Evolutionary conservation across 1,140 invertebrate genomes (phyloP), one percentile per base, ranked within the genome.

Genomic region (Himalopsyche phryganea): DNA sequence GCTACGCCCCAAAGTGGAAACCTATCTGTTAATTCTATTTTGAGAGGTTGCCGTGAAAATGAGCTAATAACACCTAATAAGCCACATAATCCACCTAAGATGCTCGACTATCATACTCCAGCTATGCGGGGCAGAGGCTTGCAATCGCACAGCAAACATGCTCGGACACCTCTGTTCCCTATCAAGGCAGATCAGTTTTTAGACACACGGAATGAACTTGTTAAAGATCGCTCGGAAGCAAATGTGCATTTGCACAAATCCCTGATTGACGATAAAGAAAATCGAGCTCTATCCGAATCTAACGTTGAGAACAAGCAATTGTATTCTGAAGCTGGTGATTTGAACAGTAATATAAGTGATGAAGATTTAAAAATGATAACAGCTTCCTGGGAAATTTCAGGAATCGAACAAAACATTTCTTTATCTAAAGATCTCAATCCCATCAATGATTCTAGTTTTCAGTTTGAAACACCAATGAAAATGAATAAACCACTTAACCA

Each of bases 1-100:
- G 52, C 56, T n/a, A 63, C 61, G 15, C 61, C 61, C 1, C 57
- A 59, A 52, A 59, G 57, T 49, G 18, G 9, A n/a, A 58, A 60
- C 33, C 41, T 59, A 13, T 59, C 61, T 0, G 48, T 57, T 7
- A 63, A 60, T 18, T 40, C 45, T 5, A 55, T 63, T 20, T n/a
- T 63, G 4, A 63, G 48, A 52, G 50, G 58, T 11, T 57, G 41
- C 38, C 50, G 61, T 48, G 56, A 59, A 33, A 57, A 51, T 11
- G 40, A 52, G 38, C 42, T 45, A 7, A 38, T 38, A 11, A 59
- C 57, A 1, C 49, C 57, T 5, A 36, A 23, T 40, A 59, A 46
- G 23, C 11, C 42, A 40, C 13, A 28, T 11, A 47, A 60, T 13
- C 10, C 56, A 6, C 50, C 48, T 6, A 42, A 50, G 1, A 46